Conservation (phyloP, 2,888 invertebrate genomes). For the Synergus japonicus region DNA sequence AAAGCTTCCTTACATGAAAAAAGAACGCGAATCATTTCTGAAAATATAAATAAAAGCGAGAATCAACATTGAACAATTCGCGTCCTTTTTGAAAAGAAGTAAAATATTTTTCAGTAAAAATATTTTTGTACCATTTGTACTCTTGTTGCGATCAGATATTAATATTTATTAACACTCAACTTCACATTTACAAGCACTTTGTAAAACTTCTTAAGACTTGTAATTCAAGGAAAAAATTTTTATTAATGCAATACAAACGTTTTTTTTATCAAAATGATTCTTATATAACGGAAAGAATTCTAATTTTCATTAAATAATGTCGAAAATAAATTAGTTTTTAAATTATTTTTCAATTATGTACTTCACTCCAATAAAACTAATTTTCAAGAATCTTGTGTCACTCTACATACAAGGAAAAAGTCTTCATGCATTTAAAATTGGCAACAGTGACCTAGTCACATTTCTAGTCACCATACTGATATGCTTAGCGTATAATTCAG, state of each 20-base stretch:
- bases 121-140: constrained; percentile 39
- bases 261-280: not conserved
- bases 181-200: constrained; percentile 18
- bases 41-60: constrained; percentile 28
- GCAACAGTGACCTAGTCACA: constrained; percentile 20
- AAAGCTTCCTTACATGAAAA: constrained; percentile 12
- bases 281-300: not conserved
- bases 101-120: constrained; percentile 25
- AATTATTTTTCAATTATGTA: not conserved
- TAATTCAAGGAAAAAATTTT: not conserved
- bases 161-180: constrained; percentile 19
- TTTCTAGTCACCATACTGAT: constrained; percentile 8
- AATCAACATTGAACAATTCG: constrained; percentile 28
- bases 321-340: constrained; percentile 28
- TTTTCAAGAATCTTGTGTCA: constrained; percentile 8
- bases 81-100: constrained; percentile 31
- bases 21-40: constrained; percentile 20
- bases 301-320: constrained; percentile 14
- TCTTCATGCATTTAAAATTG: constrained; percentile 14
- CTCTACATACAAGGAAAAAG: not conserved
- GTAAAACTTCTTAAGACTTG: not conserved
- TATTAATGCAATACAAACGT: not conserved
- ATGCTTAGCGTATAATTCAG: constrained; percentile 33
- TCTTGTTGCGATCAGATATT: constrained; percentile 33
- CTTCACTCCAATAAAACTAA: not conserved